These are phyloP conservation scores for Scaptomyza reducta DNA, from an alignment of 2,888 invertebrate genomes.

Conservation along the genomic window DNA sequence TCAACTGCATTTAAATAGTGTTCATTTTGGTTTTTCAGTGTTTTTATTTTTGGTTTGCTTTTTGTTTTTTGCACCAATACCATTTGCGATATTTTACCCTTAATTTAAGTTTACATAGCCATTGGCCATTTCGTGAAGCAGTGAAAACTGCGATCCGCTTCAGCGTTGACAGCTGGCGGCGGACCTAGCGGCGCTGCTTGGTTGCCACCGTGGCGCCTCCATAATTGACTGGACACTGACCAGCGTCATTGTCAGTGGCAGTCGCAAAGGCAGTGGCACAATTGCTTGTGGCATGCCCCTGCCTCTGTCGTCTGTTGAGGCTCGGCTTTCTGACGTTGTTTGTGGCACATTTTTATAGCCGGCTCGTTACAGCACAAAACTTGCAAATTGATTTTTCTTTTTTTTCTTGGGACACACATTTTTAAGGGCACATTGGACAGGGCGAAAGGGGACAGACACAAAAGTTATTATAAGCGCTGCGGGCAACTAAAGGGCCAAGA, in stretches of 20 bases:
- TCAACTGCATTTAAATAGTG: conserved; percentile 19
- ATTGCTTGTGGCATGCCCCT: conserved; percentile 23
- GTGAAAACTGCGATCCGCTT: conserved; percentile 48
- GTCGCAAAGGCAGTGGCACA: conserved; percentile 26
- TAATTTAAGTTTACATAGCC: conserved; percentile 80
- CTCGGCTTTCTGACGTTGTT: conserved; percentile 40
- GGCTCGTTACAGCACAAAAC: conserved; percentile 43
- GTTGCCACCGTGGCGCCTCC: conserved; percentile 46
- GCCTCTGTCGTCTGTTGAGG: conserved; percentile 41
- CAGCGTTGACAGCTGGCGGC: conserved; percentile 61
- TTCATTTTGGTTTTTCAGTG: conserved; percentile 29
- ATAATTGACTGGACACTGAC: conserved; percentile 29
- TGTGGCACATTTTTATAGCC: conserved; percentile 50
- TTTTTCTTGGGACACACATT: conserved; percentile 2
- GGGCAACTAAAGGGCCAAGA: conserved; percentile 61
- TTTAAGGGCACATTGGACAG: conserved; percentile 18
- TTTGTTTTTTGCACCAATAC: conserved; percentile 81
- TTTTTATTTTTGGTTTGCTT: conserved; percentile 43
- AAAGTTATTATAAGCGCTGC: conserved; percentile 64
- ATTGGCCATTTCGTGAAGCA: conserved; percentile 58
- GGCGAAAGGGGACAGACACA: conserved; percentile 44
- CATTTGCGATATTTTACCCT: conserved; percentile 84
- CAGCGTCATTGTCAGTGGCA: conserved; percentile 28
- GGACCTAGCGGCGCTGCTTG: conserved; percentile 38
- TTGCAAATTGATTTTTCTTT: conserved; percentile 6